Conservation (phyloP, 2,888 invertebrate species). For the Cerastoderma edule region DNA sequence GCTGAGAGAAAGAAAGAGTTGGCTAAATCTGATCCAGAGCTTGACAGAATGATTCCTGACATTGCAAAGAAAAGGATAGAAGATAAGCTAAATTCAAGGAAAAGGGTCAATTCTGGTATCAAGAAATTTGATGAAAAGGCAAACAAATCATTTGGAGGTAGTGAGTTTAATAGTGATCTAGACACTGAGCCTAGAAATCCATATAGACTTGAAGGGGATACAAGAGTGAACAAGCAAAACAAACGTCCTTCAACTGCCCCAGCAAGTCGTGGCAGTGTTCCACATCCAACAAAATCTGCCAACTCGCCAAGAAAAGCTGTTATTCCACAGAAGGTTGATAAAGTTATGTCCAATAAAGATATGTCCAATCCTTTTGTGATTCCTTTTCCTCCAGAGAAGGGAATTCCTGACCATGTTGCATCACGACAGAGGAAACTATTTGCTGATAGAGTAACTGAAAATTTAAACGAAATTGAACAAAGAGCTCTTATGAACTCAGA, state of each 20-base stretch:
- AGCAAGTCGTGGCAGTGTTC: conserved; percentile 51
- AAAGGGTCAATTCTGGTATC: conserved; percentile 69
- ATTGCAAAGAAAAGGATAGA: conserved; percentile 71
- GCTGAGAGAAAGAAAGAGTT: conserved; percentile 65
- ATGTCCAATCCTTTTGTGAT: conserved; percentile 65
- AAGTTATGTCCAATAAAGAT: conserved; percentile 62
- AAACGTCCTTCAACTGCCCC: conserved; percentile 68
- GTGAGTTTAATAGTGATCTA: conserved; percentile 35
- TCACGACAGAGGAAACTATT: conserved; percentile 70
- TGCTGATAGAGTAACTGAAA: conserved; percentile 58
- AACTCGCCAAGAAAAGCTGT: conserved; percentile 70
- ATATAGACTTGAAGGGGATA: conserved; percentile 63
- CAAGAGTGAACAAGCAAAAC: conserved; percentile 42
- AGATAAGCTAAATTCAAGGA: conserved; percentile 67
- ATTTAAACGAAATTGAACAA: conserved; percentile 55
- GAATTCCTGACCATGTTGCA: conserved; percentile 69
- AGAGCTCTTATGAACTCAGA: conserved; percentile 48
- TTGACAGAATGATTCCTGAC: conserved; percentile 72
- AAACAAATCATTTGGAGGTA: conserved; percentile 70
- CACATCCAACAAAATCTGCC: conserved; percentile 63
- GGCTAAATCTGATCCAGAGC: conserved; percentile 76
- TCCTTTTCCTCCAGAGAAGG: conserved; percentile 72
- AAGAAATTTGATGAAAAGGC: conserved; percentile 63
- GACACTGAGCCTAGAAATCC: conserved; percentile 59
- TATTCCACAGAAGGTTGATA: conserved; percentile 65